These are phyloP conservation scores for Acanthis flammea DNA, from an alignment of 2,797 vertebrate genomes.

Conservation along the genomic window DNA sequence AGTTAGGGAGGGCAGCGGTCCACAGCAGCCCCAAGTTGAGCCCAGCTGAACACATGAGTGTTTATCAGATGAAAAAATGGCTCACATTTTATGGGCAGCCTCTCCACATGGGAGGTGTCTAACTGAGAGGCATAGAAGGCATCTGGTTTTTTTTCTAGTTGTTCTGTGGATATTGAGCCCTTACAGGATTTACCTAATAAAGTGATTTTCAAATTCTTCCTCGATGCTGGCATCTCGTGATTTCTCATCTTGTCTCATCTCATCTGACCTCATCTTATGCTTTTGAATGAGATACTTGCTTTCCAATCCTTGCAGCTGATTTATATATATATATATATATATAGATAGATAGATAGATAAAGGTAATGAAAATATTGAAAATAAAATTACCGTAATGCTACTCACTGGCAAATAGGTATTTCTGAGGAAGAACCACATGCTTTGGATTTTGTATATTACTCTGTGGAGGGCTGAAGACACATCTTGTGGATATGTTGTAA, in stretches of 20 bases:
- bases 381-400: not conserved
- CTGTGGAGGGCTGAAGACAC: not conserved
- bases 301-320: not conserved
- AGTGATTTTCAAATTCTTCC: not conserved
- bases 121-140: not conserved
- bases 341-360: too few relatives aligned
- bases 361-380: not conserved
- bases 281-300: not conserved
- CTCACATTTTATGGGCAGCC: not conserved
- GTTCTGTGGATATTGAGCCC: not conserved
- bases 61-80: not conserved
- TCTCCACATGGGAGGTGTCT: accelerated
- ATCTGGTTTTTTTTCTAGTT: not conserved
- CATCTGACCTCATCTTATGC: not conserved
- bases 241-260: not conserved
- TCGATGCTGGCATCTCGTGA: accelerated
- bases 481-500: not conserved
- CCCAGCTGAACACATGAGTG: not conserved
- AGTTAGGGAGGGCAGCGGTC: not conserved
- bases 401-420: not conserved
- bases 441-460: not conserved
- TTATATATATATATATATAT: not conserved
- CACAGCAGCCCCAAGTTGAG: not conserved
- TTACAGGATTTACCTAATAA: not conserved
- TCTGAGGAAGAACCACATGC: not conserved